Percentiles rank a stretch among this genome's conserved stretches.
Evolutionary conservation across 2,888 invertebrate genomes (phyloP).

Genomic region (Napeogenes inachia): DNA sequence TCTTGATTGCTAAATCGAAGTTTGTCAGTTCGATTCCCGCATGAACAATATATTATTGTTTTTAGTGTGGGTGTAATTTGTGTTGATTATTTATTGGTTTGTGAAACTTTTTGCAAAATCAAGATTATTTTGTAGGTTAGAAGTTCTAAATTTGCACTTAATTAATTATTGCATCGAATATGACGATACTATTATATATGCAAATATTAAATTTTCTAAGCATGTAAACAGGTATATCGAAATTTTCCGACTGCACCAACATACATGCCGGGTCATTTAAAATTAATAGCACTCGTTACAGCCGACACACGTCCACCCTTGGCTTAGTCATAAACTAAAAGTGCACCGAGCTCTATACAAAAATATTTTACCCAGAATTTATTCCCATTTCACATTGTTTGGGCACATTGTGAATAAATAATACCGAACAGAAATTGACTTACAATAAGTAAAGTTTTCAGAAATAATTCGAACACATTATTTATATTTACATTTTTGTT

Average conservation of each 20-base stretch:
- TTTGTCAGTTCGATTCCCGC: no score
- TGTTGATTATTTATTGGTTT: no score
- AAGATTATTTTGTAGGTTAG: no score
- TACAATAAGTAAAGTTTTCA: background rate
- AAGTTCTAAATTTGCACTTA: no score
- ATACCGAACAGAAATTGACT: background rate
- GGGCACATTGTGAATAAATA: background rate
- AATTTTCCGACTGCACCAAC: conserved; percentile 15
- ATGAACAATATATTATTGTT: no score
- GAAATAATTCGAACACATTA: no score
- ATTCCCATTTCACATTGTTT: conserved; percentile 4
- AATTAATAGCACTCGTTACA: conserved; percentile 46
- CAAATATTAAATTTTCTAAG: conserved; percentile 8
- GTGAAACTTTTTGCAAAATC: no score
- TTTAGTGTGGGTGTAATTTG: no score
- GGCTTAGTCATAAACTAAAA: conserved; percentile 29
- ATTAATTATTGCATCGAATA: no score
- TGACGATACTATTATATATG: no score
- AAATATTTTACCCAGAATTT: conserved; percentile 9
- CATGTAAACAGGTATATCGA: conserved; percentile 15
- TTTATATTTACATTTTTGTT: no score
- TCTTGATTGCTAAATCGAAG: background rate
- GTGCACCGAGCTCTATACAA: conserved; percentile 6
- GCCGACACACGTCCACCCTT: conserved; percentile 35
- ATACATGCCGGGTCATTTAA: conserved; percentile 46